These are phyloP conservation scores for Drosophila pachea DNA, from an alignment of 1,140 invertebrate species.

Conservation along the genomic window DNA sequence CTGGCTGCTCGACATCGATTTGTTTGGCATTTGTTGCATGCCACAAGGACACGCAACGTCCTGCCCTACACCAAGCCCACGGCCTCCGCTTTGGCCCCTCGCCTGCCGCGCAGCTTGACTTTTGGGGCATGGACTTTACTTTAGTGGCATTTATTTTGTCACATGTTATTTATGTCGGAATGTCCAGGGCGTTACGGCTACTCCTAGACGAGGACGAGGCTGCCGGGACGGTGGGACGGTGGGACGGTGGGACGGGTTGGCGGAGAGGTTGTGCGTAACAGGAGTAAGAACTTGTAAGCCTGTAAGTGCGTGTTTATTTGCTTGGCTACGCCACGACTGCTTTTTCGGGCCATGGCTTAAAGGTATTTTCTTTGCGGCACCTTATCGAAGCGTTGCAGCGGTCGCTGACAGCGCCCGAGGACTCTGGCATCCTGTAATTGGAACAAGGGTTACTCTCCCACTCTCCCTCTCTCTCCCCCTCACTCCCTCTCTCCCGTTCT, in stretches of 20 bases:
- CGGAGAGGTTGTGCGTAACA: not conserved
- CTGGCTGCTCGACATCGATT: conserved; percentile 56
- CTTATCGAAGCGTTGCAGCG: conserved; percentile 62
- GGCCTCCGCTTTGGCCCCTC: no score
- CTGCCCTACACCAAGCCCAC: not conserved
- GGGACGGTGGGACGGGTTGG: conserved; percentile 6
- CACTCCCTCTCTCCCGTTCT: conserved; percentile 5
- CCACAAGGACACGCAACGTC: conserved; percentile 52
- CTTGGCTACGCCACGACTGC: conserved; percentile 26
- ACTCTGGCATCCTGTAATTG: conserved; percentile 56
- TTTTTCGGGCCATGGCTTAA: conserved; percentile 51
- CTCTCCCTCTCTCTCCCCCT: not conserved
- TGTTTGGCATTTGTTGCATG: conserved; percentile 71
- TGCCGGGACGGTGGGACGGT: not conserved
- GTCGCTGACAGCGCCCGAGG: conserved; percentile 15
- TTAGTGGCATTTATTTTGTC: conserved; percentile 74
- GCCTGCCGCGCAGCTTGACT: conserved; percentile 31
- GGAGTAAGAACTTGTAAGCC: conserved; percentile 54
- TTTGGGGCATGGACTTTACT: conserved; percentile 44
- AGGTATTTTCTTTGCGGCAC: conserved; percentile 58
- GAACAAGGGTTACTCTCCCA: conserved; percentile 55
- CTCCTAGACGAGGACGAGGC: not conserved
- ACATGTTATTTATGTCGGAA: conserved; percentile 59
- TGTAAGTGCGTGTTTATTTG: conserved; percentile 73
- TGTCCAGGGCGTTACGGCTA: conserved; percentile 23